Evolutionary conservation across 2,797 vertebrate genomes (phyloP).

Genomic region (Falco berigora): DNA sequence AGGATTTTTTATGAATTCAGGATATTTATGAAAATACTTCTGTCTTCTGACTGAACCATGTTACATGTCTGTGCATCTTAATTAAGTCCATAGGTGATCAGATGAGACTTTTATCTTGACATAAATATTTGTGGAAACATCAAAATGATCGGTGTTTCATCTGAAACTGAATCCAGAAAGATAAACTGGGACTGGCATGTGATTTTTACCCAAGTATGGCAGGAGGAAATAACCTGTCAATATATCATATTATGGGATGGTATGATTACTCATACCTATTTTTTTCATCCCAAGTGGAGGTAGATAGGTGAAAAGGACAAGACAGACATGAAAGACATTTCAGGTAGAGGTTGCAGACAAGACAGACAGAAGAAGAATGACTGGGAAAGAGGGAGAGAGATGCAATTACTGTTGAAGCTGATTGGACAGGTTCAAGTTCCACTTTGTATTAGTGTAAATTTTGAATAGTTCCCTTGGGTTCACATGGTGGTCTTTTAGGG

Average conservation of each 20-base stretch:
- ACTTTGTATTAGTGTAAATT: neutral
- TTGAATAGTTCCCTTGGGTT: neutral
- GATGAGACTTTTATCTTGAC: neutral
- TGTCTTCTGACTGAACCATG: neutral
- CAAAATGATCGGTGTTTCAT: neutral
- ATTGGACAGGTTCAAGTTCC: neutral
- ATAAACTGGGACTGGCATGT: neutral
- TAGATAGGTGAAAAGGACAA: neutral
- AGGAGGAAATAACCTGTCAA: neutral
- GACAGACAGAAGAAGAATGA: neutral
- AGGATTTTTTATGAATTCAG: neutral
- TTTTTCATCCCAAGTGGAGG: neutral
- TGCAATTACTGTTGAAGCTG: neutral
- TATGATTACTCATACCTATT: neutral
- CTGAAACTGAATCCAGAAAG: neutral
- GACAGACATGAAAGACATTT: neutral
- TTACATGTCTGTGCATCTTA: neutral
- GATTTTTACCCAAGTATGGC: neutral
- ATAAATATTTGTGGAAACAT: neutral
- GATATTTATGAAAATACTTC: neutral
- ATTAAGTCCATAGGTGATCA: neutral
- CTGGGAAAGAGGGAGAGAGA: neutral
- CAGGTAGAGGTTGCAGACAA: neutral
- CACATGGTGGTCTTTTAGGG: neutral
- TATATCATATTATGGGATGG: neutral